Conservation (phyloP, 2,888 invertebrate species). For the Fragum whitleyi region DNA sequence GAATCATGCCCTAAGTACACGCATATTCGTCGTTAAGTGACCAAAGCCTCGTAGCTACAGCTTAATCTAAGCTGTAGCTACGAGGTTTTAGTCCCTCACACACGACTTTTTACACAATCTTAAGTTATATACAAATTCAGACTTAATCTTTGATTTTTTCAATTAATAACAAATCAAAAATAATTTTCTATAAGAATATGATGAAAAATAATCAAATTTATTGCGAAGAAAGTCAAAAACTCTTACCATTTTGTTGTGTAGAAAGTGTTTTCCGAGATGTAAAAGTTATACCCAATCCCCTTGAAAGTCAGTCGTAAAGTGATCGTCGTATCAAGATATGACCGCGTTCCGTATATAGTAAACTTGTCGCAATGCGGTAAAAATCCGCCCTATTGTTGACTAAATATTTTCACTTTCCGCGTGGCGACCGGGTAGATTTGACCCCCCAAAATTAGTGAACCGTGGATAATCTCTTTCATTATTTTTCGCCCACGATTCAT, state of each 20-base stretch:
- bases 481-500: background rate
- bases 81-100: too few relatives aligned
- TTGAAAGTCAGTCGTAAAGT: background rate
- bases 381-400: conserved; percentile 7
- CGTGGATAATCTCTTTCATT: background rate
- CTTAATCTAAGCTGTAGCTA: too few relatives aligned
- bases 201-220: background rate
- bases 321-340: background rate
- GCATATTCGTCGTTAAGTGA: too few relatives aligned
- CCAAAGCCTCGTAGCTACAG: too few relatives aligned
- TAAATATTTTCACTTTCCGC: conserved; percentile 16
- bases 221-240: too few relatives aligned
- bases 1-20: too few relatives aligned
- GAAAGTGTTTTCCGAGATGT: background rate
- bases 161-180: too few relatives aligned
- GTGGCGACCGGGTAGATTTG: conserved; percentile 15
- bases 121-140: too few relatives aligned
- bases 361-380: conserved; percentile 20
- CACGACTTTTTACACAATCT: too few relatives aligned
- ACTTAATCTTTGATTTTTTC: too few relatives aligned
- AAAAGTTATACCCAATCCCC: background rate
- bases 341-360: background rate
- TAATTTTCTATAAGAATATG: too few relatives aligned
- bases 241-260: conserved; percentile 1
- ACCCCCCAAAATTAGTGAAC: background rate